Evolutionary conservation across 2,888 invertebrate genomes (phyloP).

Genomic region (Stictocephala bisonia): DNA sequence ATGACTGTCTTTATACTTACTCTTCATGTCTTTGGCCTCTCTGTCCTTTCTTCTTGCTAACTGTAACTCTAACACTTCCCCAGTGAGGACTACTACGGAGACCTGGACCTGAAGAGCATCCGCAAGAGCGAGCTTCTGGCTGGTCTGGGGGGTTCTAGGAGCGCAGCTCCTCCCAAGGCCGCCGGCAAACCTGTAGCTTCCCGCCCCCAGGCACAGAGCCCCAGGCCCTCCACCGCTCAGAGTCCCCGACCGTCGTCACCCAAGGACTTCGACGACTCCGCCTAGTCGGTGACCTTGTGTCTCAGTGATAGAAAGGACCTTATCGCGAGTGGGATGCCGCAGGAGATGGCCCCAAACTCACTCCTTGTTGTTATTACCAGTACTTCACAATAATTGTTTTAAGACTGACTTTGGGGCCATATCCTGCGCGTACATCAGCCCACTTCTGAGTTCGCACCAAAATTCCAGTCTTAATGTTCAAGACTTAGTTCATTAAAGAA

Average conservation of each 20-base stretch:
- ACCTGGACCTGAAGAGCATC: slow-evolving; percentile 94
- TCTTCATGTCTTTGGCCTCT: too few species aligned
- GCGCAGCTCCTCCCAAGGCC: slow-evolving; percentile 65
- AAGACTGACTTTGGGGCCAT: slow-evolving; percentile 44
- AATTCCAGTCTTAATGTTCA: slow-evolving; percentile 9
- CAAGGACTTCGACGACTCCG: slow-evolving; percentile 53
- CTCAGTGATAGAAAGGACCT: slow-evolving; percentile 44
- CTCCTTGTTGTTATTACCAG: slow-evolving; percentile 37
- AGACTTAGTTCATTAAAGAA: slow-evolving; percentile 21
- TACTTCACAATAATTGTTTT: slow-evolving; percentile 19
- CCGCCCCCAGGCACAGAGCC: slow-evolving; percentile 62
- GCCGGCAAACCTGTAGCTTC: slow-evolving; percentile 61
- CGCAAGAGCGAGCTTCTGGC: slow-evolving; percentile 92
- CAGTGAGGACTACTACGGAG: slow-evolving; percentile 98
- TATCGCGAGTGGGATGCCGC: slow-evolving; percentile 48
- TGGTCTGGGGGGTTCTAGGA: slow-evolving; percentile 73
- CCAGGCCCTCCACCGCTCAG: slow-evolving; percentile 65
- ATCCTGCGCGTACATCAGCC: too few species aligned
- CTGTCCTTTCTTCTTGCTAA: slow-evolving; percentile 37
- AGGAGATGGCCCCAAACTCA: slow-evolving; percentile 38
- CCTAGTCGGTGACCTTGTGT: slow-evolving; percentile 46
- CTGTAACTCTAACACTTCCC: slow-evolving; percentile 39
- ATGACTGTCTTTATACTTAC: background rate
- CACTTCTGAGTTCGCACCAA: slow-evolving; percentile 5
- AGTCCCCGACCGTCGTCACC: slow-evolving; percentile 57